These are phyloP conservation scores for Leucania comma DNA, from an alignment of 2,888 invertebrate species.

Conservation along the genomic window DNA sequence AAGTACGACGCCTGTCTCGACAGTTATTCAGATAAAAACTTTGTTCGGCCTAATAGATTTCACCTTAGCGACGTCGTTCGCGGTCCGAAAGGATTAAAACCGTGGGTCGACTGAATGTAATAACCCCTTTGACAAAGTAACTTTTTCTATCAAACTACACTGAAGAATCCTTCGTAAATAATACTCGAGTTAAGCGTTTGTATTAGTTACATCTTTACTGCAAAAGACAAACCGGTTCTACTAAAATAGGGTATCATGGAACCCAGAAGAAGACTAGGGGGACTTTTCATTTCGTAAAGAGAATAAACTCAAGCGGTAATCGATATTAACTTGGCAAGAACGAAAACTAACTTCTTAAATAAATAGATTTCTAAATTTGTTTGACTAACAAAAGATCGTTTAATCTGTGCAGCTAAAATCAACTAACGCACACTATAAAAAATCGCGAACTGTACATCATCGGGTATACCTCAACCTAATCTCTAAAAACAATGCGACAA, in stretches of 20 bases:
- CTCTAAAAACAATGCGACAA: not conserved
- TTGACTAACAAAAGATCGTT: conserved; percentile 33
- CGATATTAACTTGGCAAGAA: conserved; percentile 19
- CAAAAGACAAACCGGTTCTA: conserved; percentile 8
- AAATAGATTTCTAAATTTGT: conserved; percentile 29
- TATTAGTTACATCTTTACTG: conserved; percentile 7
- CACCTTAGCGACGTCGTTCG: conserved; percentile 28
- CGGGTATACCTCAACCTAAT: not conserved
- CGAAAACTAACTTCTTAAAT: conserved; percentile 26
- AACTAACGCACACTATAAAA: conserved; percentile 4
- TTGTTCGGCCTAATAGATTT: conserved; percentile 47
- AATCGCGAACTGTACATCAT: not conserved
- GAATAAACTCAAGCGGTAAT: not conserved
- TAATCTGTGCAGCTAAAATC: conserved; percentile 39
- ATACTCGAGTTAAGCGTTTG: conserved; percentile 1
- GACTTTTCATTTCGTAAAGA: conserved; percentile 9
- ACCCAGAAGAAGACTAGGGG: conserved; percentile 9
- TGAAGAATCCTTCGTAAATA: conserved; percentile 9
- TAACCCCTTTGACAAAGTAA: conserved; percentile 17
- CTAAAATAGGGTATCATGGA: not conserved
- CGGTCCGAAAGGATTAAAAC: conserved; percentile 8
- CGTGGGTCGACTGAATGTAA: conserved; percentile 24
- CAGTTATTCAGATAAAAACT: conserved; percentile 38
- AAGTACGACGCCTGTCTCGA: conserved; percentile 2
- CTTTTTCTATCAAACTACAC: conserved; percentile 20